A percentile compares a stretch with the other conserved stretches of the same genome.
phyloP scores from a whole-genome alignment of 2,888 invertebrate genomes.

The Synergus gifuensis region DNA sequence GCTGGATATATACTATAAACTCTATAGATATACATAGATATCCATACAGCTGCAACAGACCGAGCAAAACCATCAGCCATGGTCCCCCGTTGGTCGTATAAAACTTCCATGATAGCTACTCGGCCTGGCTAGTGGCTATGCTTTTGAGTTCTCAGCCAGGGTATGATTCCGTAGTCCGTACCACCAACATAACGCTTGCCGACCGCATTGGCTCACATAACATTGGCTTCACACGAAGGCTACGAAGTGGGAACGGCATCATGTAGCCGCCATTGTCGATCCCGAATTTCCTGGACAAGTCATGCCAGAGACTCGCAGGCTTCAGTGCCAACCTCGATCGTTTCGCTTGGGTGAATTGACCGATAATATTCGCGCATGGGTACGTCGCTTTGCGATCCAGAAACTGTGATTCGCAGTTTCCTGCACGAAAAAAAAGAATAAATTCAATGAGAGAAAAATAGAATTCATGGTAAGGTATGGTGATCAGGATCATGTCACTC shows the following conservation, averaged over 20 bases:
- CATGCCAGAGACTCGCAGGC: constrained; percentile 18
- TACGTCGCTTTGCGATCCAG: constrained; percentile 23
- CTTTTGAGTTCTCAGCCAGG: constrained; percentile 30
- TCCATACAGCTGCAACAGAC: constrained; percentile 13
- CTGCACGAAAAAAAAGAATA: not conserved
- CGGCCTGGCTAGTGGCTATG: constrained; percentile 45
- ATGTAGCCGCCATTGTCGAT: constrained; percentile 39
- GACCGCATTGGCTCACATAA: constrained; percentile 13
- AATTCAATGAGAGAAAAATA: not conserved
- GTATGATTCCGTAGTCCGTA: constrained; percentile 13
- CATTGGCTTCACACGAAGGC: constrained; percentile 36
- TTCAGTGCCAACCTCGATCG: constrained; percentile 31
- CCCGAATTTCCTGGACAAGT: constrained; percentile 41
- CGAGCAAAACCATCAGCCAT: constrained; percentile 32
- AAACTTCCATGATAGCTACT: constrained; percentile 28
- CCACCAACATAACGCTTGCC: constrained; percentile 9
- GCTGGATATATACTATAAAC: not conserved
- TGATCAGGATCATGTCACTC: too few species aligned
- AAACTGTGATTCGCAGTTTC: constrained; percentile 20
- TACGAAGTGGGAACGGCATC: constrained; percentile 23
- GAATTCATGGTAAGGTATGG: too few species aligned
- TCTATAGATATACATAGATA: constrained; percentile 27
- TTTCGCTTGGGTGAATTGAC: constrained; percentile 27
- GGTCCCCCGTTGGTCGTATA: constrained; percentile 36
- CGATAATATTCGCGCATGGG: constrained; percentile 36